Base-by-base conservation (phyloP, 2,888 invertebrate genomes). In the Coelopa pilipes region DNA sequence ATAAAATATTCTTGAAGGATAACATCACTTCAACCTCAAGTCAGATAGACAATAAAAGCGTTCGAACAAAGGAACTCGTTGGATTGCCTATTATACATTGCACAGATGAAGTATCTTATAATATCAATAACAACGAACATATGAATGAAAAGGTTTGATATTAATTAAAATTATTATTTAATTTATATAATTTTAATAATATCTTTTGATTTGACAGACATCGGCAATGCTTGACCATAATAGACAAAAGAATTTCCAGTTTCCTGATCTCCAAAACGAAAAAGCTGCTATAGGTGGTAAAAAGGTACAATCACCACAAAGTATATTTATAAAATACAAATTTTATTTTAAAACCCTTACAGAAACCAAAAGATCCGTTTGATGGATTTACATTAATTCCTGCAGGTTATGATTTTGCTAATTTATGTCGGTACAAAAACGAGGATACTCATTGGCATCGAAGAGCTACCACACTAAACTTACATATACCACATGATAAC, bases 391-490 rank as follows among this genome's bases (percentile, higher is more conserved):
- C 75, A 4, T 75, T 82, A 76, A 73, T 82, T 19, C 82, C 82
- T 34, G 82, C 79, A n/a, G 82, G 82, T 1, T 82, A 75, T 21
- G 80, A 82, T 76, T 72, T 82, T 59, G 74, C 79, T 9, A 81
- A 79, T 47, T 62, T 82, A 17, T 70, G 73, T 34, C 74, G 59
- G 9, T 80, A 81, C 17, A 78, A 74, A 12, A 72, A 82, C 21
- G 81, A 80, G 74, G 66, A 78, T 46, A 79, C 78, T 19, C 82
- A 82, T 71, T 82, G 82, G 82, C 81, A 81, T 62, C 81, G 81
- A 9, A 81, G 80, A 70, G 79, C 80, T 65, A 76, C 80, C n/a
- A 81, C 81, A 10, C 76, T 76, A 9, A 66, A 78, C 50, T 80
- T 81, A 62, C 45, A 66, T 65, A 53, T 79, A 13, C 76, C 79